Evolutionary conservation across 2,797 vertebrate genomes (phyloP).

Genomic region (Champsocephalus esox): DNA sequence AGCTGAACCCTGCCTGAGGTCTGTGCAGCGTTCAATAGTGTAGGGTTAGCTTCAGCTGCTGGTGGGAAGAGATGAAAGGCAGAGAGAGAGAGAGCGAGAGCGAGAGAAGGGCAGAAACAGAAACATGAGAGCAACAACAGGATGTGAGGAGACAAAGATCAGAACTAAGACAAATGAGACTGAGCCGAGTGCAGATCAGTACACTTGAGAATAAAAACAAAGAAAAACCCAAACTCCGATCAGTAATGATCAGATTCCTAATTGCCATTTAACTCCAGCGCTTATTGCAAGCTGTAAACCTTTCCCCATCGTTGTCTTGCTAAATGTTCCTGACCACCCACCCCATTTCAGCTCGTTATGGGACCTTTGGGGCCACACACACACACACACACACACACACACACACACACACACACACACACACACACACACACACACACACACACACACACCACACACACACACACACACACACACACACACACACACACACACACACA

Average conservation of each 20-base stretch:
- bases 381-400: not conserved
- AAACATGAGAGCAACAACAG: conserved; percentile 6
- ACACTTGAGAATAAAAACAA: not conserved
- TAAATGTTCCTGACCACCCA: conserved; percentile 16
- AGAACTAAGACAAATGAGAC: not conserved
- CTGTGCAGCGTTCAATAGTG: conserved; percentile 62
- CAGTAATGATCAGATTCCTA: conserved; percentile 5
- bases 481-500: too few relatives aligned
- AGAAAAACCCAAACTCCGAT: not conserved
- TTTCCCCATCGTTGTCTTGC: not conserved
- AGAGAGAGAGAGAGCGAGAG: not conserved
- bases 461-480: too few relatives aligned
- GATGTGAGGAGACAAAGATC: not conserved
- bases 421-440: too few relatives aligned
- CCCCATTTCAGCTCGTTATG: conserved; percentile 8
- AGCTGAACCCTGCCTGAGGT: conserved; percentile 78
- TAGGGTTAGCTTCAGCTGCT: conserved; percentile 42
- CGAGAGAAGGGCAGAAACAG: not conserved
- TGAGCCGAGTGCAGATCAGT: not conserved
- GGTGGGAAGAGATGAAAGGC: conserved; percentile 33
- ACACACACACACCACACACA: too few relatives aligned
- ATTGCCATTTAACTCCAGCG: conserved; percentile 8
- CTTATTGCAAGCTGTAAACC: conserved; percentile 5
- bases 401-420: too few relatives aligned
- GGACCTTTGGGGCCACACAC: not conserved